Percentiles rank a stretch among this genome's conserved stretches.
These are phyloP conservation scores for Xiphorhynchus elegans DNA, from an alignment of 2,113 vertebrate genomes.

Conservation along the genomic window DNA sequence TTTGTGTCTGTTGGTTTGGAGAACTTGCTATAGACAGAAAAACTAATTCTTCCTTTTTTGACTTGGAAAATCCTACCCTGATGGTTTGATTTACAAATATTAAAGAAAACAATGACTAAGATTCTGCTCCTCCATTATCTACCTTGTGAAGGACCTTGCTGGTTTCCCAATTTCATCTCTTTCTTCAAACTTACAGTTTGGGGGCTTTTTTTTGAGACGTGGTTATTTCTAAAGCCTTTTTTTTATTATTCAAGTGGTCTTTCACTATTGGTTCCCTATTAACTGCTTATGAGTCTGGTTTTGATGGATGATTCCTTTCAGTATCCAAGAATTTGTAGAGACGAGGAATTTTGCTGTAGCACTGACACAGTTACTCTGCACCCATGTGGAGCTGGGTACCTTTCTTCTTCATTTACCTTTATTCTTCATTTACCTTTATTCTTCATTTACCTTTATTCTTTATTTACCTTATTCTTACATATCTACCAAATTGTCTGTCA, in stretches of 20 bases:
- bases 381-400: background rate
- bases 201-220: background rate
- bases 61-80: background rate
- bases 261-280: background rate
- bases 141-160: background rate
- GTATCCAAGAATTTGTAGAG: background rate
- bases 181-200: background rate
- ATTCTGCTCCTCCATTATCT: background rate
- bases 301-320: background rate
- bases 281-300: background rate
- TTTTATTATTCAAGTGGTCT: background rate
- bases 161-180: background rate
- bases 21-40: background rate
- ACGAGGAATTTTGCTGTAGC: background rate
- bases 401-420: background rate
- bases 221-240: background rate
- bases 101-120: background rate
- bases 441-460: background rate
- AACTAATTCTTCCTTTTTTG: background rate
- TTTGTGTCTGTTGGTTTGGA: background rate
- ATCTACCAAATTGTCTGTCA: background rate
- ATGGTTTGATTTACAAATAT: background rate
- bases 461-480: background rate
- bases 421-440: background rate
- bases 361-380: background rate